phyloP scores from a whole-genome alignment of 2,113 vertebrate genomes.

The Hiodon alosoides region DNA sequence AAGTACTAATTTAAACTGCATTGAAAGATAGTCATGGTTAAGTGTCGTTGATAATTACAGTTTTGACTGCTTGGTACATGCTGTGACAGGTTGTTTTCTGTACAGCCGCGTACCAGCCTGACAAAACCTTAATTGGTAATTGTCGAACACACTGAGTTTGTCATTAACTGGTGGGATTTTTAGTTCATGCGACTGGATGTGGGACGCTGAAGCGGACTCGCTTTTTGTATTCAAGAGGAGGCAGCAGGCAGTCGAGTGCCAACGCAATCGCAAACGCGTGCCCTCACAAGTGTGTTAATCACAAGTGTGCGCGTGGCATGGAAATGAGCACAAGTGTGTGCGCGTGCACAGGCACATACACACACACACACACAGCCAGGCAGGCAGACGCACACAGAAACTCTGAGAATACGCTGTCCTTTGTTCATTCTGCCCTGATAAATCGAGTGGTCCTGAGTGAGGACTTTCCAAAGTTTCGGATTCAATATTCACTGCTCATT shows the following conservation, averaged over 20 bases:
- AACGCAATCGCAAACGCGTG: neutral
- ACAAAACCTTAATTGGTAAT: too few relatives aligned
- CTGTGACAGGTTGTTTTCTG: neutral
- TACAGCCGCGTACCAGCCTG: neutral
- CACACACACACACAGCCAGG: neutral
- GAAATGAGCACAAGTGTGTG: neutral
- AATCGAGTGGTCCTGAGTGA: neutral
- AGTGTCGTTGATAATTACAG: constrained; percentile 1
- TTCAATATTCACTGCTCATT: constrained; percentile 8
- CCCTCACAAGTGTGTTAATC: neutral
- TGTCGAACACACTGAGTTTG: constrained; percentile 6
- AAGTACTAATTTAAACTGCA: neutral
- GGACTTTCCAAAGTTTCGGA: neutral
- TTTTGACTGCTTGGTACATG: constrained; percentile 10
- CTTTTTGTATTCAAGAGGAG: neutral
- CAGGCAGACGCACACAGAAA: neutral
- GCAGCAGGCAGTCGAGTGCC: neutral
- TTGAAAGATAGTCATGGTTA: neutral
- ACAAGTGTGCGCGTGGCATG: too few relatives aligned
- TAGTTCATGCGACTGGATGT: neutral
- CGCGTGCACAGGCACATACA: neutral
- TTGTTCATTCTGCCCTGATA: neutral
- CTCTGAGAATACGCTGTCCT: neutral
- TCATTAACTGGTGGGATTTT: neutral
- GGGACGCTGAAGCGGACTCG: neutral